These are phyloP conservation scores for Neotoma lepida DNA, from an alignment of 2,113 vertebrate species.

Conservation along the genomic window DNA sequence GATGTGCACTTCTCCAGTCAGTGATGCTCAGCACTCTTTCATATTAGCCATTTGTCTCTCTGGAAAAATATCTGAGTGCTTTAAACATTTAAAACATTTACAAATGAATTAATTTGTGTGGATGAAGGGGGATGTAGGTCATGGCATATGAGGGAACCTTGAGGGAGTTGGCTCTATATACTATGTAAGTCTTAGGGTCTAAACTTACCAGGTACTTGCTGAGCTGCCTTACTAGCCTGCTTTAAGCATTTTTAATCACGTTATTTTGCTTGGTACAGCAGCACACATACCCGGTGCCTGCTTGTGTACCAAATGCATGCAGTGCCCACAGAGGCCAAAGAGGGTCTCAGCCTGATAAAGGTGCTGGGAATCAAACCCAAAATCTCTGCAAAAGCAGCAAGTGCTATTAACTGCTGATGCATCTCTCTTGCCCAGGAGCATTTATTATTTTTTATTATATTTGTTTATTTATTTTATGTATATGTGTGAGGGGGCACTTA, in stretches of 20 bases:
- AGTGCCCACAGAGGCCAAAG: background rate
- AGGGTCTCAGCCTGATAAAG: background rate
- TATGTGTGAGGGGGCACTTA: background rate
- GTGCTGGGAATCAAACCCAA: background rate
- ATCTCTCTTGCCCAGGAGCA: background rate
- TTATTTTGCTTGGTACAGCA: background rate
- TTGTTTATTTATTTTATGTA: background rate
- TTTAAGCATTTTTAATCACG: background rate
- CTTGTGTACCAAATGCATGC: background rate
- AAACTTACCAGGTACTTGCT: background rate
- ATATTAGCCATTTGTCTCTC: conserved; percentile 13
- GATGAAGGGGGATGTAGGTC: background rate
- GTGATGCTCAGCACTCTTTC: background rate
- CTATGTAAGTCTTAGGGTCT: background rate
- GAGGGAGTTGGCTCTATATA: background rate
- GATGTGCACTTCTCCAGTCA: conserved; percentile 1
- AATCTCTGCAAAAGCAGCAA: background rate
- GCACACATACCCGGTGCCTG: background rate
- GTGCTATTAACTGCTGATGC: background rate
- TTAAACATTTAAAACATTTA: background rate
- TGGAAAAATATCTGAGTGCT: background rate
- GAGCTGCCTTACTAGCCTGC: background rate
- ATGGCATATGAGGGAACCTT: background rate
- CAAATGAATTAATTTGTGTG: background rate
- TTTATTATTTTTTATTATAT: background rate